A percentile compares a stretch with the other conserved stretches of the same genome.
Evolutionary conservation across 2,797 vertebrate species (phyloP).

Genomic region (Gobionotothen gibberifrons): DNA sequence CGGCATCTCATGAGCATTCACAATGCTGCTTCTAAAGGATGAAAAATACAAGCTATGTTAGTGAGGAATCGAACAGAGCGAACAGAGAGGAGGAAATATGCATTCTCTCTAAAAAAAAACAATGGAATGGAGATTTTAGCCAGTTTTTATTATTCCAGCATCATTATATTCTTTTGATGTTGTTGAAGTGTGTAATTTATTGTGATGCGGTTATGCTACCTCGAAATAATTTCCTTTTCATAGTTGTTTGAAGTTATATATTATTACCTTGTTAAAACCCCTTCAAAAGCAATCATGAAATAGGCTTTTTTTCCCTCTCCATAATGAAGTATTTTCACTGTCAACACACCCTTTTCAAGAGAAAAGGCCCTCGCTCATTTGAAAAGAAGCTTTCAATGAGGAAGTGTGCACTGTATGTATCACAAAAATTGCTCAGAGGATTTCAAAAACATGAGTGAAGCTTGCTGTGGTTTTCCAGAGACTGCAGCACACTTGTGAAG

Average conservation of each 20-base stretch:
- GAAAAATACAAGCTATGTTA: background rate
- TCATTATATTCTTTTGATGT: background rate
- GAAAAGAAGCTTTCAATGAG: slow-evolving; percentile 56
- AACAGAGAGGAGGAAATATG: background rate
- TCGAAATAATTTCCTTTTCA: background rate
- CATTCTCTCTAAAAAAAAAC: background rate
- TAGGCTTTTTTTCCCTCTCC: background rate
- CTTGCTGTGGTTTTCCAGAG: slow-evolving; percentile 71
- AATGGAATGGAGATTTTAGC: background rate
- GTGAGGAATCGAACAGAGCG: background rate
- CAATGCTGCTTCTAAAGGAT: slow-evolving; percentile 38
- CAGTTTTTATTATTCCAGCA: background rate
- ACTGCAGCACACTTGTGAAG: slow-evolving; percentile 68
- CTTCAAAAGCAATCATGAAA: background rate
- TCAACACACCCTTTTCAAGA: slow-evolving; percentile 48
- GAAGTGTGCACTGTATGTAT: slow-evolving; percentile 74
- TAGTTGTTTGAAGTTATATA: background rate
- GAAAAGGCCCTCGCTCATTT: slow-evolving; percentile 29
- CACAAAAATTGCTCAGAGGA: slow-evolving; percentile 75
- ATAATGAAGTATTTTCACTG: slow-evolving; percentile 5
- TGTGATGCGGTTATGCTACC: background rate
- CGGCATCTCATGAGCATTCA: slow-evolving; percentile 39
- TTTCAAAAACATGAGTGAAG: slow-evolving; percentile 77
- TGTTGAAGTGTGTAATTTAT: background rate
- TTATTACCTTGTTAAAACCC: slow-evolving; percentile 5